Evolutionary conservation across 2,113 vertebrate genomes (phyloP).

Genomic region (Podarcis raffonei): DNA sequence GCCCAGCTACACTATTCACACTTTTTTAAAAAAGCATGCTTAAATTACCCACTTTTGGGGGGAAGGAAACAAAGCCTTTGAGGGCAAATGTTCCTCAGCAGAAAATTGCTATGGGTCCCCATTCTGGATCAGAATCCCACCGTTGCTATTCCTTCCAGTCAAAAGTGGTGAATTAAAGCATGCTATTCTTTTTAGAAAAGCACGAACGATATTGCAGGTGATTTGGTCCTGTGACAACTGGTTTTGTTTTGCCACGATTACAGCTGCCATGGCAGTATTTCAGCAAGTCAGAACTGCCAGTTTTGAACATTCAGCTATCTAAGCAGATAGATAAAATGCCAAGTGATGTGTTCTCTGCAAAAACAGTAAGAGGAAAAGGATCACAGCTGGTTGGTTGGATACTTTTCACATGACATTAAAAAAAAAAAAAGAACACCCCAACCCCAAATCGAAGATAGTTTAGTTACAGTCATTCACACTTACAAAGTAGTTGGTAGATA

Average conservation of each 20-base stretch:
- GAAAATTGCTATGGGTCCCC: background rate
- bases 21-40: background rate
- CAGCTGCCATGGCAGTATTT: conserved; percentile 27
- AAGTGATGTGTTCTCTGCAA: conserved; percentile 78
- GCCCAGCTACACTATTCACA: background rate
- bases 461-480: conserved; percentile 88
- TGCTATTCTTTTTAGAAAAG: background rate
- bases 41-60: background rate
- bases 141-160: background rate
- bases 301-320: conserved; percentile 72
- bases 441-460: conserved; percentile 59
- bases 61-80: background rate
- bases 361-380: conserved; percentile 79
- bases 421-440: background rate
- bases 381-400: conserved; percentile 77
- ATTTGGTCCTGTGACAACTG: background rate
- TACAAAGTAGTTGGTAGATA: conserved; percentile 77
- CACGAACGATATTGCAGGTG: background rate
- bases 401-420: conserved; percentile 79
- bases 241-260: conserved; percentile 18
- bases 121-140: background rate
- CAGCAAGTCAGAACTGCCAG: conserved; percentile 49
- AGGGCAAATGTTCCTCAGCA: background rate
- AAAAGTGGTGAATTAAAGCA: background rate
- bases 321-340: conserved; percentile 56